Evolutionary conservation across 2,797 vertebrate species (phyloP).

Genomic region (Poeciliopsis gracilis): DNA sequence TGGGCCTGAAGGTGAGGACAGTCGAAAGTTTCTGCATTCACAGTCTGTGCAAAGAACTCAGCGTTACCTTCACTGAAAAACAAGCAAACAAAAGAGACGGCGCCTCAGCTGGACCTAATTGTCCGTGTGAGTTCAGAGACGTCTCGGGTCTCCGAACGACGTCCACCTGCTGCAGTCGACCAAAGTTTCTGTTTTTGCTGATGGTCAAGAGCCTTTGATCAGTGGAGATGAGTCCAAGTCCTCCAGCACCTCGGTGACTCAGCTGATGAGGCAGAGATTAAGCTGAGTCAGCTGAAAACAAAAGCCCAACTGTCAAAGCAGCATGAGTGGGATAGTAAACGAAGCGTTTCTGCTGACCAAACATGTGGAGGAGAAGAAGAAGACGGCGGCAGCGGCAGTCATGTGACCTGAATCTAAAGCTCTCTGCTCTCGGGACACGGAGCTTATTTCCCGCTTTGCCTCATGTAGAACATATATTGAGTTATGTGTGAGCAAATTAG

Average conservation of each 20-base stretch:
- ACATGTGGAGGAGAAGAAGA: constrained; percentile 21
- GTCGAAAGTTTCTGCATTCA: constrained; percentile 26
- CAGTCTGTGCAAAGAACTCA: constrained; percentile 2
- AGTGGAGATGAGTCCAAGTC: constrained; percentile 29
- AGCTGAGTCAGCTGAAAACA: constrained; percentile 64
- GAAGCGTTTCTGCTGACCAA: constrained; percentile 46
- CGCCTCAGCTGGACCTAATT: constrained; percentile 3
- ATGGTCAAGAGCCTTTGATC: constrained; percentile 65
- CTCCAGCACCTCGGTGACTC: constrained; percentile 41
- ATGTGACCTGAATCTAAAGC: constrained; percentile 23
- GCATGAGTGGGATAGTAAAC: constrained; percentile 34
- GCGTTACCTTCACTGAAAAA: neutral
- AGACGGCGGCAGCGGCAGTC: constrained; percentile 11
- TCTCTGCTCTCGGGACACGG: constrained; percentile 7
- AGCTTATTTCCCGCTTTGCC: constrained; percentile 14
- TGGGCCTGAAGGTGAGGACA: constrained; percentile 42
- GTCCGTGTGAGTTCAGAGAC: constrained; percentile 45
- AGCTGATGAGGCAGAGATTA: constrained; percentile 52
- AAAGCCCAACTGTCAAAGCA: constrained; percentile 53
- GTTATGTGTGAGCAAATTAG: constrained; percentile 14
- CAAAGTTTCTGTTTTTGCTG: constrained; percentile 54
- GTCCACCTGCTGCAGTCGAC: constrained; percentile 28
- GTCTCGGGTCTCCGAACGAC: neutral
- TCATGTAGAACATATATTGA: constrained; percentile 10
- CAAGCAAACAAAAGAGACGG: neutral